Evolutionary conservation across 2,113 vertebrate genomes (phyloP).

Genomic region (Helogale parvula): DNA sequence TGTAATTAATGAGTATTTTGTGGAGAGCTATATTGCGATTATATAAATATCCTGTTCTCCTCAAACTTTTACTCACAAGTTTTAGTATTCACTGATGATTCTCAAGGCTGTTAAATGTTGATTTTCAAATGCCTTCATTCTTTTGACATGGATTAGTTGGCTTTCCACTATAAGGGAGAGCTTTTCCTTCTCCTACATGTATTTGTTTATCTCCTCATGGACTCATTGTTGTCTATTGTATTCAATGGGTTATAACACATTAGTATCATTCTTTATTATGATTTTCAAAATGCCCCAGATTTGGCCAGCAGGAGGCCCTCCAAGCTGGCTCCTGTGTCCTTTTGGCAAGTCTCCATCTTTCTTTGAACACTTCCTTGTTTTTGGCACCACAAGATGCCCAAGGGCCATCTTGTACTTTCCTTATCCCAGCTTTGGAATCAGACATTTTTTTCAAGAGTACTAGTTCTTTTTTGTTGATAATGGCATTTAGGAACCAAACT

Average conservation of each 20-base stretch:
- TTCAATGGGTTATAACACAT: neutral
- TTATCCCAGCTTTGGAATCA: neutral
- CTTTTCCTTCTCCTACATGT: neutral
- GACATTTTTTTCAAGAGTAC: neutral
- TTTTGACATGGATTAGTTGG: neutral
- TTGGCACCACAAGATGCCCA: neutral
- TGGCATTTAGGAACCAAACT: slow-evolving; percentile 19
- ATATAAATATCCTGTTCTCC: neutral
- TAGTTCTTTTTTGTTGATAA: slow-evolving; percentile 2
- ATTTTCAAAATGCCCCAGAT: neutral
- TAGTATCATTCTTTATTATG: slow-evolving; percentile 36
- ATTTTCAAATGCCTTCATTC: slow-evolving; percentile 34
- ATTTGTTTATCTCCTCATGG: neutral
- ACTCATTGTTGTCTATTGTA: neutral
- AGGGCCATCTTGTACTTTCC: neutral
- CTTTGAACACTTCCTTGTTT: slow-evolving; percentile 45
- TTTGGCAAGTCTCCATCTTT: neutral
- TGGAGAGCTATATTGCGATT: neutral
- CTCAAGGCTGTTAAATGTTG: neutral
- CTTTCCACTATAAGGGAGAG: neutral
- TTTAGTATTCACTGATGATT: slow-evolving; percentile 9
- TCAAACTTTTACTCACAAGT: neutral
- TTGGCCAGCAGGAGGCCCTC: neutral
- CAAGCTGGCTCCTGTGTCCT: neutral
- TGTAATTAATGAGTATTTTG: slow-evolving; percentile 27